Evolutionary conservation across 2,888 invertebrate genomes (phyloP), one percentile per base, ranked within the genome.

Genomic region (Dasysyrphus albostriatus): DNA sequence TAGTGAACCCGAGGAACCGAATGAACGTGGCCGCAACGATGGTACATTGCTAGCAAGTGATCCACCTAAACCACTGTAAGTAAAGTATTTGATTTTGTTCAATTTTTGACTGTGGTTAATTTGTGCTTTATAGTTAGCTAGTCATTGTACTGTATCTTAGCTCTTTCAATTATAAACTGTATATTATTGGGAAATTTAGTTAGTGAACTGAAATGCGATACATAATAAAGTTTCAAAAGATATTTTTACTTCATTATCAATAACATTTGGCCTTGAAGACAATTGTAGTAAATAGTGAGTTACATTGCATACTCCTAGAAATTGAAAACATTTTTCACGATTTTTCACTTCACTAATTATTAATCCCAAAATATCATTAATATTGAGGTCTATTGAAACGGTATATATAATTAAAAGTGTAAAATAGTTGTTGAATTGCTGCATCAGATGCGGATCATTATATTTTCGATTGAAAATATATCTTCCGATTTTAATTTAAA

Each of bases 11-110:
- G 97, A 96, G 90, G 97, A 96, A 90, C 96, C 96, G 89, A 96
- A 95, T 89, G 96, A 97, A 79, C 94, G 96, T 89, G 95, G 95
- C 82, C 94, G 97, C 89, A 98, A 98, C 90, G 98, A 99, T 93
- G 99, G 98, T 88, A 98, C 99, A 3, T 94, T 99, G 76, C 94
- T 98, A 74, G 98, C 98, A 88, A 98, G 98, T 90, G 98, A 99
- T 94, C 98, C 98, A 76, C 98, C 98, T 29, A 97, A 98, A 93
- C 98, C 98, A 90, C 96, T 99, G 98, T 97, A 94, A 96, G 97
- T 95, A 90, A 61, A 65, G 70, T 32, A 34, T 59, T 34, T 67
- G 54, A 19, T 74, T 56, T 74, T 42, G 49, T 24, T 49, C 19
- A 5, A 9, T 67, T 54, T 74, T 83, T 14, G n/a, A 8, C 54